Conservation (phyloP, 2,888 invertebrate genomes). For the Drosophila melanosoma region DNA sequence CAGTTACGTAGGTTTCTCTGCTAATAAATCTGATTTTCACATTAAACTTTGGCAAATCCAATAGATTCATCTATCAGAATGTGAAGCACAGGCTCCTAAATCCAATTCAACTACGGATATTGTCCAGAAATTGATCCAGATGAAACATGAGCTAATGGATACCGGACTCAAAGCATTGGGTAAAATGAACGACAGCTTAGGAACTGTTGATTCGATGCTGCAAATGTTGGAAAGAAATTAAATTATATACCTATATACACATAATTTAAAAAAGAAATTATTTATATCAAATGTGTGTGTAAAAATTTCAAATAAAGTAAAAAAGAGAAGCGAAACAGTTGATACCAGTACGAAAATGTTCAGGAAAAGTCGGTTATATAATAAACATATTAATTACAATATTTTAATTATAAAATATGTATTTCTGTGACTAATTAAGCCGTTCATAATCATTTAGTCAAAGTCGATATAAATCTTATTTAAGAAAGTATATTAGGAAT, state of each 20-base stretch:
- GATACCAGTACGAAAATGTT: too few species aligned
- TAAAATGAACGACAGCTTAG: too few species aligned
- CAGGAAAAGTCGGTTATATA: too few species aligned
- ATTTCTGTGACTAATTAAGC: not conserved
- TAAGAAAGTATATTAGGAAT: not conserved
- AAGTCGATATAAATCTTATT: not conserved
- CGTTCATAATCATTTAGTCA: not conserved
- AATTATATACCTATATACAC: too few species aligned
- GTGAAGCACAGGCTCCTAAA: not conserved
- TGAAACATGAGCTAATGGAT: not conserved
- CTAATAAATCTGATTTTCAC: not conserved
- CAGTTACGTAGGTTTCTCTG: not conserved
- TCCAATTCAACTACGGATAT: not conserved
- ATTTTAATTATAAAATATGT: not conserved
- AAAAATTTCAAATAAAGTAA: too few species aligned
- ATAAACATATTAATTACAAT: too few species aligned
- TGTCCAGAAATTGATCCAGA: not conserved
- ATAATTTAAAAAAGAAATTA: too few species aligned
- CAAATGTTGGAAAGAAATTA: too few species aligned
- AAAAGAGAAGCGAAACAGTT: too few species aligned
- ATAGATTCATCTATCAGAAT: not conserved
- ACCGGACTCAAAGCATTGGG: too few species aligned
- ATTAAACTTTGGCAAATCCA: not conserved
- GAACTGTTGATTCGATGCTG: too few species aligned
- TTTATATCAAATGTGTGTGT: too few species aligned